Base-by-base conservation (phyloP, 2,797 vertebrate genomes). In the Rhinella marina region DNA sequence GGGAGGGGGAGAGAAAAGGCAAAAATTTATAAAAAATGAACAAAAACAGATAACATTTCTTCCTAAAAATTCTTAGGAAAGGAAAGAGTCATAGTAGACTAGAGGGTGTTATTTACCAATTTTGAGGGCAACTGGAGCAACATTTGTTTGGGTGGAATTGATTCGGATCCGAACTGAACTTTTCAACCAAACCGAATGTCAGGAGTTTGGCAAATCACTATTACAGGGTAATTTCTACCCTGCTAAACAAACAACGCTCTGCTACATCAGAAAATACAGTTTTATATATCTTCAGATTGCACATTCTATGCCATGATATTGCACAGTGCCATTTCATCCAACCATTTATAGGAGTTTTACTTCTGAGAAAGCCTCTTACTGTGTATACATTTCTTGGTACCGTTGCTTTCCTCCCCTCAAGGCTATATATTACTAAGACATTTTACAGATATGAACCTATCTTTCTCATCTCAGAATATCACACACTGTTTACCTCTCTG, bases 401-500 rank as follows among this genome's bases (percentile, higher is more conserved):
- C 48, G 57, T 77, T 66, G 13, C 29, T 56, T 82, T 59, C 59
- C 72, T 61, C 12, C 59, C 84, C 83, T 88, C 48, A 41, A 88
- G 85, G 88, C 88, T 87, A 54, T 79, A 80, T 52, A 54, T 80
- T 61, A 83, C 25, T 56, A 52, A 77, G 88, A 83, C 84, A 82
- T 82, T 79, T 64, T 83, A 32, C 29, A 83, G 81, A 86, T 87
- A 87, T 84, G 85, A 89, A 68, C 54, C 84, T 83, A 86, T 89
- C 84, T 86, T 79, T 83, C 41, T 68, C 81, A 86, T 86, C 85
- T 80, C 61, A 62, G 88, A 79, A 89, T 86, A 84, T 82, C 81
- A 75, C 85, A 87, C 54, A 80, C 88, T 83, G 81, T 87, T 76
- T 83, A 25, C 62, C 62, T 72, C 66, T 73, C 75, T 84, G 41